A percentile compares a stretch with the other conserved stretches of the same genome.
phyloP scores from a whole-genome alignment of 2,113 vertebrate species.

The Chloropsis hardwickii region DNA sequence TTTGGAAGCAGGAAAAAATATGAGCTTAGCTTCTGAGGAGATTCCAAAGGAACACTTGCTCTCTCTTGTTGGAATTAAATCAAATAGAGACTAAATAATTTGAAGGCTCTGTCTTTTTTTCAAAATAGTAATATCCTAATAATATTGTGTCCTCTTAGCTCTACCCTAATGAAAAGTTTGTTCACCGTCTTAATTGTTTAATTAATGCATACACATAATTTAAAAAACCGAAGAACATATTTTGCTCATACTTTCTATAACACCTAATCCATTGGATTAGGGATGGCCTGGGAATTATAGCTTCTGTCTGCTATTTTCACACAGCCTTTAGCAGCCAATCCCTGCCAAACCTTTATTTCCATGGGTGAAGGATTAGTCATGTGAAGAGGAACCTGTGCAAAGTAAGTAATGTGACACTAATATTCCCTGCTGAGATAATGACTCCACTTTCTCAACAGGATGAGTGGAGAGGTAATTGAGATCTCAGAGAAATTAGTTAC shows the following conservation, averaged over 20 bases:
- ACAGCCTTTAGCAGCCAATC: neutral
- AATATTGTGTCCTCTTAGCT: neutral
- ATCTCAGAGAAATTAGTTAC: slow-evolving; percentile 35
- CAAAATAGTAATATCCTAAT: neutral
- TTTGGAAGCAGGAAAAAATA: neutral
- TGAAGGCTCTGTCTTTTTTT: neutral
- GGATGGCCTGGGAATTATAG: neutral
- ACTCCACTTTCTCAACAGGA: neutral
- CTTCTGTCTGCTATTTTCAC: neutral
- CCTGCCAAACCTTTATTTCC: neutral
- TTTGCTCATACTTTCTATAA: neutral
- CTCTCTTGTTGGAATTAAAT: neutral
- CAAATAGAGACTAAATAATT: neutral
- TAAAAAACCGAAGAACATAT: neutral
- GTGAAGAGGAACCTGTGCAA: neutral
- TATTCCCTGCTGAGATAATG: slow-evolving; percentile 32
- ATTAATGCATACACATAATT: neutral
- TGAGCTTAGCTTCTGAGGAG: neutral
- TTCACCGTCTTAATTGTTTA: neutral
- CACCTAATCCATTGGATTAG: neutral
- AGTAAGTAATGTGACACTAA: neutral
- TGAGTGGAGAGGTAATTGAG: slow-evolving; percentile 40
- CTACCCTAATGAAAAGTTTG: neutral
- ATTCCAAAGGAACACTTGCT: neutral
- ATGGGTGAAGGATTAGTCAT: slow-evolving; percentile 29